These are phyloP conservation scores for Catharus bicknelli DNA, from an alignment of 2,113 vertebrate genomes.

Conservation along the genomic window DNA sequence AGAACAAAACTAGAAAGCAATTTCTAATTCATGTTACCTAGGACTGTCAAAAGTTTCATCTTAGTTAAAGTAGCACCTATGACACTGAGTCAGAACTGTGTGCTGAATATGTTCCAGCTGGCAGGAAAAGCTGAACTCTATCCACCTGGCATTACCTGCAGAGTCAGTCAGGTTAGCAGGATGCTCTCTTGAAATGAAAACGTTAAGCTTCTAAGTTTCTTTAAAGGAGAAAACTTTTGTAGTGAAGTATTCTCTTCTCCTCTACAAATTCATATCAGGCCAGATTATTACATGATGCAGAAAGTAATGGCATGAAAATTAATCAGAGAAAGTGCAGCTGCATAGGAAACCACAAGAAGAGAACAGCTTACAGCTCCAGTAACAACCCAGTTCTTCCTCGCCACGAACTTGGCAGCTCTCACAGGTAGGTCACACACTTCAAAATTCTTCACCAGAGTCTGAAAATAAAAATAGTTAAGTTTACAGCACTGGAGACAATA, in stretches of 20 bases:
- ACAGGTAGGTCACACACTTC: constrained; percentile 98
- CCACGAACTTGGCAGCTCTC: constrained; percentile 97
- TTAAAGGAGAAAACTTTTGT: neutral
- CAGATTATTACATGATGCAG: neutral
- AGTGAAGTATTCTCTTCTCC: neutral
- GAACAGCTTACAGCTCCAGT: constrained; percentile 91
- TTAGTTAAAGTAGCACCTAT: neutral
- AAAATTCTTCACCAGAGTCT: constrained; percentile 98
- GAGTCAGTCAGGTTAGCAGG: neutral
- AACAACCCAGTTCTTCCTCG: constrained; percentile 98
- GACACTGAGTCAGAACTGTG: neutral
- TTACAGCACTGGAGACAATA: neutral
- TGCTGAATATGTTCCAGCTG: neutral
- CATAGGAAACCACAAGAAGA: neutral
- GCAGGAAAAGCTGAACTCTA: neutral
- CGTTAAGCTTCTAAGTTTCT: neutral
- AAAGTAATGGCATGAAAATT: neutral
- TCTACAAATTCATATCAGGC: neutral
- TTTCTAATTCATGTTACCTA: neutral
- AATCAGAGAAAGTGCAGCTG: neutral
- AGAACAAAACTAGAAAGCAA: neutral
- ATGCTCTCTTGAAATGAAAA: neutral
- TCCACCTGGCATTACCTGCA: neutral
- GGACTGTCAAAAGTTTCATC: neutral
- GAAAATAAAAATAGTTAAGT: neutral